Evolutionary conservation across 1,140 invertebrate genomes (phyloP), one percentile per base, ranked within the genome.

Genomic region (Hylyphantes graminicola): DNA sequence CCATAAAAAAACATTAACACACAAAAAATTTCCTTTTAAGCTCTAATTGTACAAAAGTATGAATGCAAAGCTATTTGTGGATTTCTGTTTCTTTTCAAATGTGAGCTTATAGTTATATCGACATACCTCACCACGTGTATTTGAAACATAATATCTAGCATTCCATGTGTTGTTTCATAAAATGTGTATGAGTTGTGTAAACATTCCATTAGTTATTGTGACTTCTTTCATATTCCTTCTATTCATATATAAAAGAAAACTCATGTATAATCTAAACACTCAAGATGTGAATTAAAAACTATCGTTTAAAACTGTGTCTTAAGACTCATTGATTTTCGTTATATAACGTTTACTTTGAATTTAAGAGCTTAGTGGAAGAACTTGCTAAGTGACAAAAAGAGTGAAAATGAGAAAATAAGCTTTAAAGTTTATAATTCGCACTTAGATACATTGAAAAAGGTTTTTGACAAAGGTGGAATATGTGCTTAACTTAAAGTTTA

Each of bases 121-220:
- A 81, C 79, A 81, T 81, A 81, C 79, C 79, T 81, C 79, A 81
- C 79, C 68, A 73, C 67, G 21, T 81, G 55, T 81, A 81, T 63
- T 50, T 80, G 51, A 80, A 80, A 67, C 63, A 73, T 65, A 65
- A 50, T 64, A 73, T 21, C 61, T 73, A 81, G 79, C 79, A 72
- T 73, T 81, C 68, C 79, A 72, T 48, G 19, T 63, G n/a, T 57
- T 73, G 21, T 73, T 70, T 73, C 65, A 61, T 67, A 68, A 67
- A 57, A 67, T 61, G 63, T 70, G 54, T 81, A 61, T 73, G 68
- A 73, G 78, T 81, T 73, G 55, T 53, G 48, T 73, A 73, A 81
- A 73, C 79, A 81, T 81, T 81, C 79, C 79, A 70, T 81, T 63
- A 73, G 53, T 59, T 21, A 67, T 53, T 81, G 67, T 73, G 59